A percentile compares a stretch with the other conserved stretches of the same genome.
Evolutionary conservation across 2,888 invertebrate species (phyloP).

Genomic region (Iphiclides podalirius): DNA sequence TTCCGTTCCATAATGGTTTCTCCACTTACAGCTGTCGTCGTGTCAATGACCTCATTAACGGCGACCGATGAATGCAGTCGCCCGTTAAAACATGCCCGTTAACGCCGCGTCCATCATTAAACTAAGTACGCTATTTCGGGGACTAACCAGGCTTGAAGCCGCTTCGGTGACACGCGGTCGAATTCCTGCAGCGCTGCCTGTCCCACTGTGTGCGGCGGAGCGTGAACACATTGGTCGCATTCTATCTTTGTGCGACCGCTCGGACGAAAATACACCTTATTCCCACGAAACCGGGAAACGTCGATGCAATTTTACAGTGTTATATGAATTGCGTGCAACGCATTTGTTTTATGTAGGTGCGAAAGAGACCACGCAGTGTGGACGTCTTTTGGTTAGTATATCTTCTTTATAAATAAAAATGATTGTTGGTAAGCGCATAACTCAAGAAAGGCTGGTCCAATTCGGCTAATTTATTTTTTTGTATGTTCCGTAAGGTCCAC

Average conservation of each 20-base stretch:
- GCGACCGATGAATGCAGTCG: slow-evolving; percentile 63
- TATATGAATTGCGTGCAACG: too few relatives aligned
- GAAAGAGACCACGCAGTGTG: too few relatives aligned
- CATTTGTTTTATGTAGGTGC: too few relatives aligned
- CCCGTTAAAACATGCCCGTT: slow-evolving; percentile 66
- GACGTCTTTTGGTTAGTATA: too few relatives aligned
- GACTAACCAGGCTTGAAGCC: slow-evolving; percentile 39
- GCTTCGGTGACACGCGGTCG: slow-evolving; percentile 20
- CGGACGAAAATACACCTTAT: slow-evolving; percentile 20
- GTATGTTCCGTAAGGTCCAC: too few relatives aligned
- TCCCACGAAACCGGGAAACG: too few relatives aligned
- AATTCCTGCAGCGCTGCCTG: slow-evolving; percentile 15
- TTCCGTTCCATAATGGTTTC: too few relatives aligned
- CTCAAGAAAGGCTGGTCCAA: too few relatives aligned
- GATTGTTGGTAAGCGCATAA: too few relatives aligned
- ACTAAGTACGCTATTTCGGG: slow-evolving; percentile 47
- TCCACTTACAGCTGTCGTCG: slow-evolving; percentile 43
- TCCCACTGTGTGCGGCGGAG: slow-evolving; percentile 19
- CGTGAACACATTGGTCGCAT: slow-evolving; percentile 22
- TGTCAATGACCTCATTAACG: slow-evolving; percentile 67
- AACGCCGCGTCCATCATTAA: slow-evolving; percentile 47
- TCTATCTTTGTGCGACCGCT: slow-evolving; percentile 11
- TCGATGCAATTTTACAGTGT: too few relatives aligned
- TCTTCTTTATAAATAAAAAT: too few relatives aligned
- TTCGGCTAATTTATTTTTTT: too few relatives aligned